Conservation (phyloP, 2,797 vertebrate species). For the Hybognathus amarus region DNA sequence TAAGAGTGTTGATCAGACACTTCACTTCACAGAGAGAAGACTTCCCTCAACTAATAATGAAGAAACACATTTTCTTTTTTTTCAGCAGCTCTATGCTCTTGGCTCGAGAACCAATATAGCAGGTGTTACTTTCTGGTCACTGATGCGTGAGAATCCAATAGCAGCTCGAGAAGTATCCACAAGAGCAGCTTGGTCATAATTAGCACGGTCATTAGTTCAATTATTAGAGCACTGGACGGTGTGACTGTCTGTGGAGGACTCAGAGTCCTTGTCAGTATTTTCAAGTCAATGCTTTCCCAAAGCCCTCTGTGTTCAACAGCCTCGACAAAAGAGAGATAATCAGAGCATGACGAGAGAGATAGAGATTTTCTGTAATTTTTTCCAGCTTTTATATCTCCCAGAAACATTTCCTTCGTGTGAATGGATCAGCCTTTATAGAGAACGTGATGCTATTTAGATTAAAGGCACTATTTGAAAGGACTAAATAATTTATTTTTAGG, state of each 20-base stretch:
- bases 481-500: neutral
- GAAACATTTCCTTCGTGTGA: conserved; percentile 30
- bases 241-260: conserved; percentile 52
- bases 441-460: conserved; percentile 14
- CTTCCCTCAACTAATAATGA: neutral
- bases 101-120: conserved; percentile 39
- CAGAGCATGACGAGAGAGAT: conserved; percentile 70
- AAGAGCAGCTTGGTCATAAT: conserved; percentile 51
- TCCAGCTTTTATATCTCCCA: conserved; percentile 32
- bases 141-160: conserved; percentile 59
- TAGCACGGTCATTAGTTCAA: conserved; percentile 59
- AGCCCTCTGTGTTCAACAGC: conserved; percentile 72
- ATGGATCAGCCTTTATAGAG: conserved; percentile 25
- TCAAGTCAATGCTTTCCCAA: conserved; percentile 67
- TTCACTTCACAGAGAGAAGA: neutral
- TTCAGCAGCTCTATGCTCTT: conserved; percentile 9
- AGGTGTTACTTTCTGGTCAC: conserved; percentile 66
- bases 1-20: neutral
- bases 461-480: conserved; percentile 22
- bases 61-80: neutral
- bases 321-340: conserved; percentile 71
- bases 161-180: conserved; percentile 43
- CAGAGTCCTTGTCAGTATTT: conserved; percentile 60
- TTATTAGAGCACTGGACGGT: conserved; percentile 56
- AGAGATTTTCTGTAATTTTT: conserved; percentile 67